phyloP scores from a whole-genome alignment of 1,140 invertebrate genomes.

The Agrilus planipennis region DNA sequence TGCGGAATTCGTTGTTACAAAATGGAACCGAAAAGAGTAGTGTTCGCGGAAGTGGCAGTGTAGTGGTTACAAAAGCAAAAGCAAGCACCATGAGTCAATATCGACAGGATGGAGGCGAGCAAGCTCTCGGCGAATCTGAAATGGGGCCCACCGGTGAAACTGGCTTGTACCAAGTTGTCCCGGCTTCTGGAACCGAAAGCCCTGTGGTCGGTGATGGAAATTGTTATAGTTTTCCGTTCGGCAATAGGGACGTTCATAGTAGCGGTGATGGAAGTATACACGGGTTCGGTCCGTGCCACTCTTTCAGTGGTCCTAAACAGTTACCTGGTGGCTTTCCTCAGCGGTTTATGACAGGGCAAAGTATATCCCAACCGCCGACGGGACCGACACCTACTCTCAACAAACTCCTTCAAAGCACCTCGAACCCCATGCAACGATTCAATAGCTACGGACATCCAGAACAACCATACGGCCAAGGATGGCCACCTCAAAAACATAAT shows the following conservation, averaged over 20 bases:
- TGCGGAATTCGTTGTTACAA: constrained; percentile 46
- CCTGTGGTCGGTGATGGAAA: constrained; percentile 20
- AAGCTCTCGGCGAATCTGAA: constrained; percentile 8
- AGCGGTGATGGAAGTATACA: constrained; percentile 22
- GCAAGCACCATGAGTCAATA: constrained; percentile 35
- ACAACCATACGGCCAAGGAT: constrained; percentile 28
- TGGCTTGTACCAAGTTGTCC: constrained; percentile 10
- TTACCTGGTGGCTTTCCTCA: constrained; percentile 30
- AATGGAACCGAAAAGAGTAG: constrained; percentile 40
- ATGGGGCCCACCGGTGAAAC: constrained; percentile 14
- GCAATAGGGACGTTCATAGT: constrained; percentile 24
- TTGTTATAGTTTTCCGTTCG: constrained; percentile 26
- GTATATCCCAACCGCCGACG: constrained; percentile 60
- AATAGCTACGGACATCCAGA: constrained; percentile 30
- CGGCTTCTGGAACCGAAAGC: constrained; percentile 6
- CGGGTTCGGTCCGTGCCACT: constrained; percentile 29
- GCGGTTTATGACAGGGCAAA: constrained; percentile 51
- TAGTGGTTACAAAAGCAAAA: constrained; percentile 29
- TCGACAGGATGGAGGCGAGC: constrained; percentile 26
- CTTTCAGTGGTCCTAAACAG: constrained; percentile 25
- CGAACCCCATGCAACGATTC: constrained; percentile 28
- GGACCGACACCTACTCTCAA: constrained; percentile 86
- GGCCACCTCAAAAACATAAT: constrained; percentile 27
- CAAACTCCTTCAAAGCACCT: constrained; percentile 46
- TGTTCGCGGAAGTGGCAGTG: constrained; percentile 26